Conservation (phyloP, 2,888 invertebrate species). For the Tortrix viridana region DNA sequence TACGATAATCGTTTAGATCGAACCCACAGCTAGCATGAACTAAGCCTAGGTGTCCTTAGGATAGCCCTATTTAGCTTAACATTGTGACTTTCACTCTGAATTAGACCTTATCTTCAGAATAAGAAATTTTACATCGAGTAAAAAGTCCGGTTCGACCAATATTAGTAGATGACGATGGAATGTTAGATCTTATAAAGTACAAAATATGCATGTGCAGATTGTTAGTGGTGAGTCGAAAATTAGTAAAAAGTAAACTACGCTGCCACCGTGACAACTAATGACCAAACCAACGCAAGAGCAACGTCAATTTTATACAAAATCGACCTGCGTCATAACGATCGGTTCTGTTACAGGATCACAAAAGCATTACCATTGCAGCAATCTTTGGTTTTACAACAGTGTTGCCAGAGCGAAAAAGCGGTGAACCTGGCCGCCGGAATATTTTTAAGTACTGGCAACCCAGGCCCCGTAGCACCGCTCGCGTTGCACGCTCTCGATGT, state of each 20-base stretch:
- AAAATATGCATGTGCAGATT: conserved; percentile 57
- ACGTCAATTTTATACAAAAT: conserved; percentile 25
- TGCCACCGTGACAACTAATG: conserved; percentile 40
- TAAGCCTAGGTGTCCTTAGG: conserved; percentile 44
- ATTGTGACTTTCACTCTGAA: conserved; percentile 40
- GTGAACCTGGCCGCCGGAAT: conserved; percentile 40
- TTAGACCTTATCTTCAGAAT: conserved; percentile 44
- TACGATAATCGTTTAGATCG: conserved; percentile 72
- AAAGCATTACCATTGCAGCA: conserved; percentile 44
- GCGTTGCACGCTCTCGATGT: conserved; percentile 42
- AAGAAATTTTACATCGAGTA: conserved; percentile 29
- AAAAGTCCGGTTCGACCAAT: conserved; percentile 59
- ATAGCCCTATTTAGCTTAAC: conserved; percentile 57
- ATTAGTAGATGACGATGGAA: conserved; percentile 59
- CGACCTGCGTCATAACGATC: conserved; percentile 18
- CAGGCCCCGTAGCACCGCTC: conserved; percentile 54
- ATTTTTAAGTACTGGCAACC: conserved; percentile 46
- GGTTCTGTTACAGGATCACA: not conserved
- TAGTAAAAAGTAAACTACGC: conserved; percentile 54
- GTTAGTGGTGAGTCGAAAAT: conserved; percentile 83
- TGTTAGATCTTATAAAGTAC: conserved; percentile 61
- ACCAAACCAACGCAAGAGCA: conserved; percentile 14
- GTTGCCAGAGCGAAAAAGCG: conserved; percentile 65
- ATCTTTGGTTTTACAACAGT: conserved; percentile 56
- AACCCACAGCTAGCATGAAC: conserved; percentile 64